phyloP scores from a whole-genome alignment of 2,113 vertebrate species.

The Phyllostomus hastatus region DNA sequence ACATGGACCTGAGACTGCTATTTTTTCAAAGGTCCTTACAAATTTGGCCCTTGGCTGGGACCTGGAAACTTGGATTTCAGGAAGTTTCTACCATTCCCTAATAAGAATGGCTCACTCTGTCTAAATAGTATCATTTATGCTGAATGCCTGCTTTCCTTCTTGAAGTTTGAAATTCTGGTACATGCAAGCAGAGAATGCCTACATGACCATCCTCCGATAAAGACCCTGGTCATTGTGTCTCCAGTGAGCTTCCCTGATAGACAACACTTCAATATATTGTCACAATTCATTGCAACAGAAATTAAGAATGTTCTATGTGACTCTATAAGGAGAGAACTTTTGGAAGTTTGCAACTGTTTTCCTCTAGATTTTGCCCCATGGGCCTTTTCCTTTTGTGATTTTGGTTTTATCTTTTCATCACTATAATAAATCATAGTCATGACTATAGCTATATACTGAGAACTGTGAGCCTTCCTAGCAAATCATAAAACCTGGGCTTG shows the following conservation, averaged over 20 bases:
- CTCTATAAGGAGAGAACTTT: neutral
- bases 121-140: neutral
- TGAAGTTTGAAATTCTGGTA: slow-evolving; percentile 22
- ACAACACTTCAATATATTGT: neutral
- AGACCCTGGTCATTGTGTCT: neutral
- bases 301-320: neutral
- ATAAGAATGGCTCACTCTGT: neutral
- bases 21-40: slow-evolving; percentile 30
- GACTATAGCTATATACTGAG: neutral
- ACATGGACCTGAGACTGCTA: neutral
- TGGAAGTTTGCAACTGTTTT: neutral
- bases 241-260: neutral
- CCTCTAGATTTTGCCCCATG: neutral
- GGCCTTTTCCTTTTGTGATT: slow-evolving; percentile 10
- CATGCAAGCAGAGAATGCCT: neutral
- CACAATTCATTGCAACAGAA: neutral
- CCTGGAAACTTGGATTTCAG: slow-evolving; percentile 30
- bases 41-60: neutral
- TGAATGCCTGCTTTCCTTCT: neutral
- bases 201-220: neutral
- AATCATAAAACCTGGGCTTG: slow-evolving; percentile 1
- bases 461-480: neutral
- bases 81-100: slow-evolving; percentile 22
- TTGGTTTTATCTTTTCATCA: slow-evolving; percentile 9
- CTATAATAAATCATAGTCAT: neutral